Conservation (phyloP, 2,797 vertebrate genomes). For the Caiman crocodilus region DNA sequence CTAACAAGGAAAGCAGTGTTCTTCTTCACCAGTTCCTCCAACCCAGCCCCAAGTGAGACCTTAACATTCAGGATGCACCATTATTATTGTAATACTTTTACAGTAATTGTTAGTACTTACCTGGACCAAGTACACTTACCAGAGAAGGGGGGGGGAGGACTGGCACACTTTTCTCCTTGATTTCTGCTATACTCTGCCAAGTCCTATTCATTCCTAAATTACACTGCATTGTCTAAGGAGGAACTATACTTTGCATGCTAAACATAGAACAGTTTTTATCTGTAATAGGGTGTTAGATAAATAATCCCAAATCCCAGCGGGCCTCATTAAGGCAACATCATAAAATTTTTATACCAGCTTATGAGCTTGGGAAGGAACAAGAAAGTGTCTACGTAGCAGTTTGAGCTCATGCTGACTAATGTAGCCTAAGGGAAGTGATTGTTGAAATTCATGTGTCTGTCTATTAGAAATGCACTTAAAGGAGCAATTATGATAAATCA, state of each 20-base stretch:
- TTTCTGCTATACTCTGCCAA: conserved; percentile 46
- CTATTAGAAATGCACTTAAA: conserved; percentile 77
- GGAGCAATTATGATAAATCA: conserved; percentile 79
- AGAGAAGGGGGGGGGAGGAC: neutral
- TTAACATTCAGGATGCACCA: conserved; percentile 56
- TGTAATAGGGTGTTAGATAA: conserved; percentile 81
- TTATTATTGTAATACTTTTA: neutral
- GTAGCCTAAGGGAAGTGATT: conserved; percentile 77
- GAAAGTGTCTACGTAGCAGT: conserved; percentile 71
- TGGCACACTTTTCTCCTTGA: neutral
- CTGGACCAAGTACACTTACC: neutral
- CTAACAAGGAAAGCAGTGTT: neutral
- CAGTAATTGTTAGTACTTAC: conserved; percentile 1
- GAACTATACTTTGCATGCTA: conserved; percentile 73
- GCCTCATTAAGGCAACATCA: conserved; percentile 81
- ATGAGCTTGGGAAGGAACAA: conserved; percentile 48
- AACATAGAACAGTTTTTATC: conserved; percentile 77
- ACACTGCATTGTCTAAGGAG: conserved; percentile 48
- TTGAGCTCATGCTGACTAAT: conserved; percentile 78
- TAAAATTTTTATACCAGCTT: conserved; percentile 80
- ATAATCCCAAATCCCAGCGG: conserved; percentile 80
- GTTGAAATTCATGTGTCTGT: conserved; percentile 73
- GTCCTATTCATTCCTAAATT: conserved; percentile 43
- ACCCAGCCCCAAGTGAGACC: neutral
- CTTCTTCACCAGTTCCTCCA: neutral